A percentile compares a stretch with the other conserved stretches of the same genome.
phyloP scores from a whole-genome alignment of 2,888 invertebrate genomes.

The Heliconius cydno region DNA sequence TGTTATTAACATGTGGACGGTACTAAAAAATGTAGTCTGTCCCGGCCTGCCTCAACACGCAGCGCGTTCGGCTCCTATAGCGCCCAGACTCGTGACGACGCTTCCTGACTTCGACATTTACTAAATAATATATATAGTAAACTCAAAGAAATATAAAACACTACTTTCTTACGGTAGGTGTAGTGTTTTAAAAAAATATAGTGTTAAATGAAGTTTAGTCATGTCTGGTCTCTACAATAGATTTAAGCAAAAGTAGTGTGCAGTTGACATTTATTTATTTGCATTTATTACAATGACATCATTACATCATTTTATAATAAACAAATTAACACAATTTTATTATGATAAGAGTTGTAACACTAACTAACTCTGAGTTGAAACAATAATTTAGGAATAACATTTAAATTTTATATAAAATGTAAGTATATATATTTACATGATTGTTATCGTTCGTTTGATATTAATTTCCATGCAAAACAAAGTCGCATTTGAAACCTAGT shows the following conservation, averaged over 20 bases:
- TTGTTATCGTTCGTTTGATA: background rate
- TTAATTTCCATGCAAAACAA: background rate
- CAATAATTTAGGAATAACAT: background rate
- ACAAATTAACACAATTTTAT: constrained; percentile 11
- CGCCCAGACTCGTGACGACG: constrained; percentile 47
- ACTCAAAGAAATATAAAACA: constrained; percentile 35
- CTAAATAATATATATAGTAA: constrained; percentile 49
- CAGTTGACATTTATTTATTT: background rate
- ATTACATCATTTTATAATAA: constrained; percentile 13
- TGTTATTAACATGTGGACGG: constrained; percentile 56
- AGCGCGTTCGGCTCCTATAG: constrained; percentile 62
- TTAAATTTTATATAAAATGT: background rate
- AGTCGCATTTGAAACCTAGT: background rate
- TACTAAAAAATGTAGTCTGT: constrained; percentile 56
- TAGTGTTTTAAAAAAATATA: background rate
- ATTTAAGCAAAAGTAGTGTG: background rate
- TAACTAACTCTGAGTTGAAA: background rate
- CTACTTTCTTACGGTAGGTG: background rate
- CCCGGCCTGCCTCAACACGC: constrained; percentile 80
- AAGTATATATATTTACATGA: background rate
- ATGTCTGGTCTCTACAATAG: background rate
- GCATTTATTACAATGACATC: background rate
- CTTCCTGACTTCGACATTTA: constrained; percentile 49
- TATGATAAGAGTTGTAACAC: background rate
- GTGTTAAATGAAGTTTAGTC: background rate